A percentile compares a stretch with the other conserved stretches of the same genome.
These are phyloP conservation scores for Pangasius mekongensis DNA, from an alignment of 2,797 vertebrate species.

Conservation along the genomic window DNA sequence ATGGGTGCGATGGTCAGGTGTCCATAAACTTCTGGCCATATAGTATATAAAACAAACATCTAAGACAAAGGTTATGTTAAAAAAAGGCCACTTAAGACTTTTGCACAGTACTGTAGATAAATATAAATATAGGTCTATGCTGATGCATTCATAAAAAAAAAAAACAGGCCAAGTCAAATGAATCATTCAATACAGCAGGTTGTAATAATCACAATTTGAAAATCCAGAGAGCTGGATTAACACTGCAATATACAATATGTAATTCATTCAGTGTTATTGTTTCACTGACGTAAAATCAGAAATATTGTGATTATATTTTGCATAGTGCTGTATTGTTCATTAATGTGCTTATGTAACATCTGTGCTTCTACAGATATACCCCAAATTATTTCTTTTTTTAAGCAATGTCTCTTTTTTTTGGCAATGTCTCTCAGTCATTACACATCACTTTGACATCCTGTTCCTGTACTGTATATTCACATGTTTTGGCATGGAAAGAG, in stretches of 20 bases:
- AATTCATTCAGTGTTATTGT: background rate
- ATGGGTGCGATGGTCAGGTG: background rate
- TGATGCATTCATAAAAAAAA: background rate
- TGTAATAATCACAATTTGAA: constrained; percentile 8
- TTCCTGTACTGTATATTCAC: too few relatives aligned
- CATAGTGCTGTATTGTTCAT: background rate
- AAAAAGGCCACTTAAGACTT: background rate
- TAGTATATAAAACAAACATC: background rate
- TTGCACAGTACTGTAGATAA: background rate
- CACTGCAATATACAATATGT: background rate
- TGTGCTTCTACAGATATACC: background rate
- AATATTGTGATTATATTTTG: background rate
- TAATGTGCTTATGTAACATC: background rate
- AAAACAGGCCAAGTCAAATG: background rate
- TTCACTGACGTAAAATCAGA: background rate
- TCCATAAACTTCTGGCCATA: background rate
- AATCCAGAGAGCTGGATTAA: background rate
- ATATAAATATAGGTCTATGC: background rate
- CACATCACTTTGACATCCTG: background rate
- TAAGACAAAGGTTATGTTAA: background rate
- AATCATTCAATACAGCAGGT: background rate
- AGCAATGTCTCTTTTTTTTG: background rate
- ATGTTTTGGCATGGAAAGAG: background rate
- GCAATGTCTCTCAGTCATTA: background rate
- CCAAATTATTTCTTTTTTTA: background rate